Evolutionary conservation across 2,113 vertebrate species (phyloP).

Genomic region (Phrynosoma blainvillii): DNA sequence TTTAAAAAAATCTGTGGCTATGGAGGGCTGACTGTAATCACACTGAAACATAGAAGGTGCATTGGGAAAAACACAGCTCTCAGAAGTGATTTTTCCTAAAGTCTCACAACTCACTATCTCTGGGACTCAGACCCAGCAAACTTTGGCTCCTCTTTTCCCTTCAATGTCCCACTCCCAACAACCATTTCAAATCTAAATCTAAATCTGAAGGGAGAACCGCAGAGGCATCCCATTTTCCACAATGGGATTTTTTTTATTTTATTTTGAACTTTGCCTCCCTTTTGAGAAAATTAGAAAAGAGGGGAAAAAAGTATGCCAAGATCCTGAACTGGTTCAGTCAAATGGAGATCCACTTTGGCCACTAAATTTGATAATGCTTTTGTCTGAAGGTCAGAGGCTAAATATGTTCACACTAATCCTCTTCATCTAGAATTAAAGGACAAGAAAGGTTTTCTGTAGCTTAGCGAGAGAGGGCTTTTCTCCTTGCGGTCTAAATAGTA

Average conservation of each 20-base stretch:
- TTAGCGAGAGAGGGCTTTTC: constrained; percentile 78
- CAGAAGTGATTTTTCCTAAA: no score
- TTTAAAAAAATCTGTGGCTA: no score
- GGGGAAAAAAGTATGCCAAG: constrained; percentile 41
- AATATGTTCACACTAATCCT: constrained; percentile 91
- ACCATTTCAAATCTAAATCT: neutral
- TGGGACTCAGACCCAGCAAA: no score
- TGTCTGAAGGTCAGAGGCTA: constrained; percentile 92
- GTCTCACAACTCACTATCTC: no score
- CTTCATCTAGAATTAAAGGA: constrained; percentile 90
- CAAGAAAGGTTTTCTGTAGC: constrained; percentile 82
- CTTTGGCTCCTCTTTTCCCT: neutral
- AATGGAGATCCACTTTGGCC: constrained; percentile 83
- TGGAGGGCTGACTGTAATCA: no score
- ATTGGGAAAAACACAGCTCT: no score
- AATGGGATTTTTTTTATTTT: neutral
- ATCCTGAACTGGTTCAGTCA: constrained; percentile 65
- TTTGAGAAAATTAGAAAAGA: neutral
- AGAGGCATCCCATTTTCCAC: constrained; percentile 7
- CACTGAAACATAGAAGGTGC: no score
- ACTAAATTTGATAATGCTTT: constrained; percentile 91
- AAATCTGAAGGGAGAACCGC: neutral
- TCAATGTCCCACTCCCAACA: neutral
- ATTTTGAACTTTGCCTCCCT: constrained; percentile 2
- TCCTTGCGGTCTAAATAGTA: constrained; percentile 80